Evolutionary conservation across 2,113 vertebrate genomes (phyloP), one percentile per base, ranked within the genome.

Genomic region (Bubo blakistoni): DNA sequence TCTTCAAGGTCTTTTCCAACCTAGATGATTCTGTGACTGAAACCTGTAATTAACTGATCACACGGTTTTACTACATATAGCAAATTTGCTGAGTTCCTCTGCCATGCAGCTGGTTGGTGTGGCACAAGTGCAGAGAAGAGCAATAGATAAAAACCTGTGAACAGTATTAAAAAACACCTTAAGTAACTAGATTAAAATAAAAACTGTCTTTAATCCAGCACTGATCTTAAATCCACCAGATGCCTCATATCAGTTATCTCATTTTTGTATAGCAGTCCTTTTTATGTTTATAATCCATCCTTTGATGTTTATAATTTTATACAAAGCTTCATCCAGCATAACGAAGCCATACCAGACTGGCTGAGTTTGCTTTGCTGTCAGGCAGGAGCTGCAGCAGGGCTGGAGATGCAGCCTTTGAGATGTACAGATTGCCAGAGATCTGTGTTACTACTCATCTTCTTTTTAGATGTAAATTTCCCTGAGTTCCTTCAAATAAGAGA

Each of bases 321-420:
- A 30, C 15, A 77, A 72, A 82, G 34, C 38, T 57, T 76, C 30
- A 55, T 44, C 14, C 34, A 40, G 34, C 6, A 3, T 7, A 61
- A 80, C 0, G 3, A 73, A 79, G 44, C 36, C 7, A 0, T 8
- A 58, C 13, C 38, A 81, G 34, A 38, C 7, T 1, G 9, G 21
- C 70, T 76, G 73, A 40, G 66, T 21, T 73, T 34, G 51, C 62
- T 57, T 61, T 88, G 67, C 44, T 63, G 52, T 7, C 22, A 17
- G 62, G 38, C 71, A 80, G 62, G 44, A 95, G 76, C 47, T 72
- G 88, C 52, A 77, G 71, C 49, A 38, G 34, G n/a, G 21, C 66
- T 52, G 70, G 18, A 36, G 17, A 55, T 0, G 0, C 3, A 74
- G 49, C 29, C 62, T 80, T 69, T 40, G 44, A 14, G 36, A 71